A percentile compares a stretch with the other conserved stretches of the same genome.
phyloP scores from a whole-genome alignment of 2,888 invertebrate genomes.

The Eudemis profundana region DNA sequence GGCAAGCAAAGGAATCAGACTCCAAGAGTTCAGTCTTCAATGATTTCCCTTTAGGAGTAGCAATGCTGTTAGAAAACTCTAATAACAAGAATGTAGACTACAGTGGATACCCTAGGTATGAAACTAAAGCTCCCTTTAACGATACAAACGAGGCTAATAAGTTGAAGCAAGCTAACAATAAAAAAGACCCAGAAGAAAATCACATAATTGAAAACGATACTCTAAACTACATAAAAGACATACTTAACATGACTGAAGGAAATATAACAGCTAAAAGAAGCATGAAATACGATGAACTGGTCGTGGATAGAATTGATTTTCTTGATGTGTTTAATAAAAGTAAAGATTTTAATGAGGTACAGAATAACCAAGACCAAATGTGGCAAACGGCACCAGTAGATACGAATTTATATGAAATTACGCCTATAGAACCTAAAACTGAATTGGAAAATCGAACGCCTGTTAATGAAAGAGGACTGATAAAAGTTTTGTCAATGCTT shows the following conservation, averaged over 20 bases:
- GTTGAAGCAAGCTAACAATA: conserved; percentile 19
- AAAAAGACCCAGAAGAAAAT: neutral
- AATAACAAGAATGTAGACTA: conserved; percentile 48
- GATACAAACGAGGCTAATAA: conserved; percentile 20
- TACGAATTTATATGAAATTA: conserved; percentile 60
- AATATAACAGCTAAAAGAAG: conserved; percentile 58
- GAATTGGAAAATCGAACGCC: conserved; percentile 56
- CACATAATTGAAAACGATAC: neutral
- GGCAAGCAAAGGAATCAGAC: conserved; percentile 52
- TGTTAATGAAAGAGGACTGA: conserved; percentile 69
- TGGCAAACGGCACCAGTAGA: conserved; percentile 63
- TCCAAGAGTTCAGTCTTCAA: conserved; percentile 56
- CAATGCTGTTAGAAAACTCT: conserved; percentile 57
- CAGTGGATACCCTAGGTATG: conserved; percentile 10
- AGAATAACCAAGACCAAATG: conserved; percentile 57
- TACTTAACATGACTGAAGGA: conserved; percentile 34
- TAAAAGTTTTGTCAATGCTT: conserved; percentile 73
- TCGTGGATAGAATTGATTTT: conserved; percentile 58
- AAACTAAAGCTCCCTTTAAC: neutral
- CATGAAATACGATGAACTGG: conserved; percentile 60
- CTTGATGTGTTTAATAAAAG: conserved; percentile 58
- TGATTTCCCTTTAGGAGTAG: conserved; percentile 71
- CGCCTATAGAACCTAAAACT: conserved; percentile 54
- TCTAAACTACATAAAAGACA: conserved; percentile 11
- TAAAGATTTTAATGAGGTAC: conserved; percentile 46